These are phyloP conservation scores for Temnothorax nylanderi DNA, from an alignment of 1,140 invertebrate genomes.

Conservation along the genomic window DNA sequence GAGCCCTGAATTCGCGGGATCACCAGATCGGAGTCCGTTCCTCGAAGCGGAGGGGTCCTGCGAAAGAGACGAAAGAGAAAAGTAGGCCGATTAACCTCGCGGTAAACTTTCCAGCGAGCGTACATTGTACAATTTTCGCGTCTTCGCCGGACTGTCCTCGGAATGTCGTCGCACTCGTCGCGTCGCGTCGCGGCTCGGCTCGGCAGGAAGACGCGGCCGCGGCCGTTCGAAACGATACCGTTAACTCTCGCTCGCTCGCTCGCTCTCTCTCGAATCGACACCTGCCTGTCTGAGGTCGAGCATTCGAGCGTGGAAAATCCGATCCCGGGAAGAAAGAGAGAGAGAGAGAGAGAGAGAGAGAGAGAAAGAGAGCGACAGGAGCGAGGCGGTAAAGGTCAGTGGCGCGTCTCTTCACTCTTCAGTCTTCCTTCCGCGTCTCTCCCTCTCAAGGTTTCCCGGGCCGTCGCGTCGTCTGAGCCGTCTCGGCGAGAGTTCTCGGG, in stretches of 20 bases:
- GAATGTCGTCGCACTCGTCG: too few species aligned
- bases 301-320: slow-evolving; percentile 8
- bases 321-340: neutral
- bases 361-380: neutral
- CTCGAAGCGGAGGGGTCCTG: neutral
- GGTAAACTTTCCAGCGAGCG: neutral
- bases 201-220: too few species aligned
- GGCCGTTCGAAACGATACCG: slow-evolving; percentile 6
- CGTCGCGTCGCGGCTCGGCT: neutral
- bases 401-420: neutral
- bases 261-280: neutral
- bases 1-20: too few species aligned
- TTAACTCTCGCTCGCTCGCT: neutral
- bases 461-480: neutral
- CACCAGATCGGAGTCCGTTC: too few species aligned
- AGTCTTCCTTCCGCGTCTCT: neutral
- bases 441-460: neutral
- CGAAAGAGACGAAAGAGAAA: neutral
- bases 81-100: neutral
- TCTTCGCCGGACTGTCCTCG: neutral
- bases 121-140: neutral
- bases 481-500: neutral
- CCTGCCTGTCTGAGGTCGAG: neutral
- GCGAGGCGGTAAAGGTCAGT: slow-evolving; percentile 1
- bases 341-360: neutral